These are phyloP conservation scores for Thalassophryne amazonica DNA, from an alignment of 2,797 vertebrate genomes.

Conservation along the genomic window DNA sequence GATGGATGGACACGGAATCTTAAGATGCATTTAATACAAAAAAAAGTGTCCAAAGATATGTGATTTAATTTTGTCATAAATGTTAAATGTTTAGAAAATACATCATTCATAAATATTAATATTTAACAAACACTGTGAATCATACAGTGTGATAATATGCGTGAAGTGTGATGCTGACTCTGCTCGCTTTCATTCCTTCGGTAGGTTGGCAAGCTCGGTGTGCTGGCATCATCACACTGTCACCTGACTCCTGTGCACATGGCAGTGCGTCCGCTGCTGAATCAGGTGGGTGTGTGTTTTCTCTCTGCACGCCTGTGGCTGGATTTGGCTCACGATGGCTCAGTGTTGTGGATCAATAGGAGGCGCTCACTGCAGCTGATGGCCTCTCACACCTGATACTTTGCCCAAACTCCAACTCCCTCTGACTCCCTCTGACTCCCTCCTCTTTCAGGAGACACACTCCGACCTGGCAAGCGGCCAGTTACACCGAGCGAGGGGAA, in stretches of 20 bases:
- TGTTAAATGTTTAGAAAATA: too few relatives aligned
- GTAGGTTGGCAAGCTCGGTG: too few relatives aligned
- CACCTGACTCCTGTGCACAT: slow-evolving; percentile 7
- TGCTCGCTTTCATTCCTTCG: too few relatives aligned
- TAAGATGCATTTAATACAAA: too few relatives aligned
- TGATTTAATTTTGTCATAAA: too few relatives aligned
- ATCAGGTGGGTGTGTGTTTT: slow-evolving; percentile 41
- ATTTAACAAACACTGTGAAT: too few relatives aligned
- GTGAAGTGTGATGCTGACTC: too few relatives aligned
- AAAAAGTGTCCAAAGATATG: too few relatives aligned
- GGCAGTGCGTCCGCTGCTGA: slow-evolving; percentile 1
- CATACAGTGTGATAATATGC: too few relatives aligned
- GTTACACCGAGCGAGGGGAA: slow-evolving; percentile 83
- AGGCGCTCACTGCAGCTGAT: slow-evolving; percentile 83
- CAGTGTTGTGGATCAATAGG: slow-evolving; percentile 81
- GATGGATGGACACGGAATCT: too few relatives aligned
- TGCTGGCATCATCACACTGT: neutral
- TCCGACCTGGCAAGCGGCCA: slow-evolving; percentile 78
- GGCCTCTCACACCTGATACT: slow-evolving; percentile 83
- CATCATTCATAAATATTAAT: too few relatives aligned
- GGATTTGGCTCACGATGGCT: slow-evolving; percentile 76
- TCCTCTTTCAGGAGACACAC: slow-evolving; percentile 37
- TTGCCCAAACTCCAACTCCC: slow-evolving; percentile 33
- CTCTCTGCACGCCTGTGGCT: slow-evolving; percentile 52
- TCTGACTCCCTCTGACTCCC: neutral